A percentile compares a stretch with the other conserved stretches of the same genome.
Conservation (phyloP, 1,140 invertebrate species). For the Drosophila funebris region DNA sequence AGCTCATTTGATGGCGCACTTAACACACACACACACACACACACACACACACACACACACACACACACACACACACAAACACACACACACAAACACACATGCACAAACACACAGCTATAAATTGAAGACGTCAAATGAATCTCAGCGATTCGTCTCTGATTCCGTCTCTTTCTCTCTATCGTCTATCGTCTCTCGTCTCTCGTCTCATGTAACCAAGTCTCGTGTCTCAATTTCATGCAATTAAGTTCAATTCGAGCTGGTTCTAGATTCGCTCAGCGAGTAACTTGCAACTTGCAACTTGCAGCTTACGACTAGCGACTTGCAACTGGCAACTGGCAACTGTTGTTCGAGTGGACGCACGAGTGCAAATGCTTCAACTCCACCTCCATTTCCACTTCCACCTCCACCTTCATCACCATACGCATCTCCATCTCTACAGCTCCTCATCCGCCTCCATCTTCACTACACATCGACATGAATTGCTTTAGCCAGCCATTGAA, state of each 20-base stretch:
- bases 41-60: neutral
- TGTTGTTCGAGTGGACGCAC: slow-evolving; percentile 66
- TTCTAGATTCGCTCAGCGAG: slow-evolving; percentile 14
- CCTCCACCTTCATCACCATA: neutral
- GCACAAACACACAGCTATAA: slow-evolving; percentile 5
- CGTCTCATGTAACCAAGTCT: slow-evolving; percentile 36
- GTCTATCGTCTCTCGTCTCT: too few species aligned
- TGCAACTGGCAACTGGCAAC: slow-evolving; percentile 2
- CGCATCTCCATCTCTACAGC: neutral
- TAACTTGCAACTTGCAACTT: slow-evolving; percentile 16
- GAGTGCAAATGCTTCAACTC: slow-evolving; percentile 42
- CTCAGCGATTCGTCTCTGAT: slow-evolving; percentile 14
- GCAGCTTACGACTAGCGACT: slow-evolving; percentile 18
- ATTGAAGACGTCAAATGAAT: slow-evolving; percentile 42
- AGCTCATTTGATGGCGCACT: slow-evolving; percentile 64
- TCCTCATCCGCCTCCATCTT: neutral
- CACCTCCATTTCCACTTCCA: neutral
- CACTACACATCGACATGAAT: neutral
- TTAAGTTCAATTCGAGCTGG: slow-evolving; percentile 71
- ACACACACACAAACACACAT: too few species aligned
- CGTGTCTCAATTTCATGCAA: slow-evolving; percentile 74
- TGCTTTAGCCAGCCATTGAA: slow-evolving; percentile 38
- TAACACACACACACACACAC: slow-evolving; percentile 17
- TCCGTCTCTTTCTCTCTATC: neutral
- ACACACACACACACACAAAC: neutral